Base-by-base conservation (phyloP, 2,888 invertebrate genomes). In the Priocnemis perturbator region DNA sequence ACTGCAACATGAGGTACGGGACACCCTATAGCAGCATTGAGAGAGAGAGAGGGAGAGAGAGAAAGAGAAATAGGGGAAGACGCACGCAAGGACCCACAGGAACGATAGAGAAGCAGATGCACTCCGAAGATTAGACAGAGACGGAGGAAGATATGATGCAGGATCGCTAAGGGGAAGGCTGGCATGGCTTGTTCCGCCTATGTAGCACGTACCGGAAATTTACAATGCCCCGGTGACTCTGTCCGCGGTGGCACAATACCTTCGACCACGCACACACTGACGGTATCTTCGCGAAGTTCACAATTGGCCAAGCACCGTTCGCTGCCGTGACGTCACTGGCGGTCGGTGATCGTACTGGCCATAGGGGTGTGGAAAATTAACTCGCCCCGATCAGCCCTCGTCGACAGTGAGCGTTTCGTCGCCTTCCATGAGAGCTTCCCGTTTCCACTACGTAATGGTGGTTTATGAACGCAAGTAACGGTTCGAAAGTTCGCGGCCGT, bases 151-250 rank as follows among this genome's bases (percentile, higher is more conserved):
- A 26, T 17, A 17, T 17, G 17, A 15, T n/a, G 57, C 15, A 57
- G 26, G n/a, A 23, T n/a, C 21, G 57, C 17, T 26, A 17, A 60
- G 17, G 55, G 20, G 52, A 61, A 11, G 30, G 52, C 45, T 30
- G 47, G 47, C 23, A 60, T 21, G 44, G 61, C 60, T 67, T 37
- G 64, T 71, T 64, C 63, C 57, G 55, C 26, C 50, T 19, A 47
- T 64, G 61, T 56, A 45, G 47, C 50, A 67, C 63, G 76, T 67
- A 61, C 50, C 50, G 61, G 62, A 78, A 72, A 75, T 75, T 77
- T 75, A 78, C 72, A 75, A 74, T 72, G 60, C 63, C 61, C 69
- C 57, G 50, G 19, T 50, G 50, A 50, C 19, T 50, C 50, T 50
- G 7, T 7, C 19, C 17, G 19, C 19, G 17, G 50, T n/a, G 50